phyloP scores from a whole-genome alignment of 30 jellyfish, hydroid and myxozoan species.

The Turritopsis rubra region DNA sequence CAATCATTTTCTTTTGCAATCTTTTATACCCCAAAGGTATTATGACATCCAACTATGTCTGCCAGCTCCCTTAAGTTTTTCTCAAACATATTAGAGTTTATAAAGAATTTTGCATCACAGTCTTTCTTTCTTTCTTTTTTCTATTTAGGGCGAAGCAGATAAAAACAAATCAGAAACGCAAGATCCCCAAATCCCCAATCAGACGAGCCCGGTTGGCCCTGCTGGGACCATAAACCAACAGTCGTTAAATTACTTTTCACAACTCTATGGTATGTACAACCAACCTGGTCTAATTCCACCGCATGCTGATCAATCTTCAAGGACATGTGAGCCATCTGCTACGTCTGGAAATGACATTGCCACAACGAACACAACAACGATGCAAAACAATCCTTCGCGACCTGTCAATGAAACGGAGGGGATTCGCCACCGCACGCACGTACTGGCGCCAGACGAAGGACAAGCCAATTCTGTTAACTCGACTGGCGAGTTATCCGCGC shows the following conservation, averaged over 20 bases:
- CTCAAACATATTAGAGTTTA: no score
- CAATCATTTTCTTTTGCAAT: no score
- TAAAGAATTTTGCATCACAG: no score
- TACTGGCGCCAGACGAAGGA: neutral
- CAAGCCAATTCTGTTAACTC: neutral
- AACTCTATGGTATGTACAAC: slow-evolving; percentile 15
- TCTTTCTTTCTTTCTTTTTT: neutral
- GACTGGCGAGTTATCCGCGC: neutral
- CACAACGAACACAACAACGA: neutral
- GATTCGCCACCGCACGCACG: slow-evolving; percentile 20
- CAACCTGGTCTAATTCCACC: neutral
- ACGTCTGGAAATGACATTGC: neutral
- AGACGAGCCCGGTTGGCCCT: neutral
- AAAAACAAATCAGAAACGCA: neutral
- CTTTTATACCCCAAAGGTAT: no score
- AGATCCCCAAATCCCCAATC: neutral
- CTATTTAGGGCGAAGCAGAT: neutral
- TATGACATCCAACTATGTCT: no score
- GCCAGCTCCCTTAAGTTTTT: no score
- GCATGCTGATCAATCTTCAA: neutral
- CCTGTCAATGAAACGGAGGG: neutral
- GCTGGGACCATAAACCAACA: neutral
- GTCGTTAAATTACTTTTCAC: neutral
- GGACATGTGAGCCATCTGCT: neutral
- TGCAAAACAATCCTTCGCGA: neutral